Percentiles rank a stretch among this genome's conserved stretches.
Evolutionary conservation across 2,797 vertebrate genomes (phyloP).

Genomic region (Microctenopoma lineatum): DNA sequence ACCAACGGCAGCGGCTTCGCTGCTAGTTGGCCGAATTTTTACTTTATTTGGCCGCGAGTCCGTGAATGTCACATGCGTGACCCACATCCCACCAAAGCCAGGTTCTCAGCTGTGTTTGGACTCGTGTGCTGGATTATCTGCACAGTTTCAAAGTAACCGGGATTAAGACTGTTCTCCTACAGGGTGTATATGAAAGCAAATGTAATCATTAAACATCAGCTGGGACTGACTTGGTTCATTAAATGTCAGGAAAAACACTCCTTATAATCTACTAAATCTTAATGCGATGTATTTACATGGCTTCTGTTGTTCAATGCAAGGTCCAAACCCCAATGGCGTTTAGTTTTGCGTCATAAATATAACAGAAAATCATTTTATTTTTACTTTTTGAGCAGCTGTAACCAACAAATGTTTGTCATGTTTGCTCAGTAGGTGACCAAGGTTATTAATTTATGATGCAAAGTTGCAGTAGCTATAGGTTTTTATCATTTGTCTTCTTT

Average conservation of each 20-base stretch:
- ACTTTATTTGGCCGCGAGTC: constrained; percentile 42
- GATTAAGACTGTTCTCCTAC: constrained; percentile 29
- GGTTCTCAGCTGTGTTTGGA: constrained; percentile 43
- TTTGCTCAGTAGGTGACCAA: background rate
- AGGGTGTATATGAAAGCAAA: constrained; percentile 54
- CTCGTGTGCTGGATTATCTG: constrained; percentile 4
- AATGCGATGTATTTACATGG: background rate
- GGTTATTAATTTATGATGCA: background rate
- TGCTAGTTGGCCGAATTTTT: constrained; percentile 4
- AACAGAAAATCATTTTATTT: background rate
- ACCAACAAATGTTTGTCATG: background rate
- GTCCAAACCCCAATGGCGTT: too few relatives aligned
- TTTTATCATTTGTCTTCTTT: too few relatives aligned
- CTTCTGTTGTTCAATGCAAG: background rate
- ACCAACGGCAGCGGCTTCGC: constrained; percentile 14
- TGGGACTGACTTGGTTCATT: constrained; percentile 16
- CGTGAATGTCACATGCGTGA: constrained; percentile 43
- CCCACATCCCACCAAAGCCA: constrained; percentile 23
- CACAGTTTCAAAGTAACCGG: constrained; percentile 8
- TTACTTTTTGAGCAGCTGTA: background rate
- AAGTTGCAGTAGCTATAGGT: background rate
- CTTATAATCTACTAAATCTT: too few relatives aligned
- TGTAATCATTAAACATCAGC: constrained; percentile 50
- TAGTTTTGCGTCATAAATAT: too few relatives aligned
- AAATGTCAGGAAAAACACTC: too few relatives aligned